phyloP scores from a whole-genome alignment of 2,888 invertebrate species.

The Perithous albicinctus region DNA sequence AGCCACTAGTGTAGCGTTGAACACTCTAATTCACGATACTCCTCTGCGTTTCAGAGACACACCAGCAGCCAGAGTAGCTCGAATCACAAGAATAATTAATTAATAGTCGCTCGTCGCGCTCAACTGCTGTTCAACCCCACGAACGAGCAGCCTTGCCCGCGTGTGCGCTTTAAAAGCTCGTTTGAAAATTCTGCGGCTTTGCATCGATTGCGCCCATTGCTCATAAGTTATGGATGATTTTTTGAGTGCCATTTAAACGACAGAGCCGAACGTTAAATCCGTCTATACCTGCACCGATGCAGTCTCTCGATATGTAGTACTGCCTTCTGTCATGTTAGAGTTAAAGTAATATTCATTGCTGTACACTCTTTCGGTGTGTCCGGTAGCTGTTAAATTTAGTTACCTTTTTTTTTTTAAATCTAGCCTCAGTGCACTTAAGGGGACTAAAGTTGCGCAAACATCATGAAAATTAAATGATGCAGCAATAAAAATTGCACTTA shows the following conservation, averaged over 20 bases:
- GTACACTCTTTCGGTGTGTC: neutral
- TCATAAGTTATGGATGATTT: conserved; percentile 69
- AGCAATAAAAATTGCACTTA: too few relatives aligned
- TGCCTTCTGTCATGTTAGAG: neutral
- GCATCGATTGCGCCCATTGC: conserved; percentile 32
- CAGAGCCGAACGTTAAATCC: conserved; percentile 11
- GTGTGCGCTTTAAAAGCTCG: conserved; percentile 66
- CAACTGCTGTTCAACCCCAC: neutral
- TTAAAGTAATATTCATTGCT: neutral
- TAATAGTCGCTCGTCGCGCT: conserved; percentile 34
- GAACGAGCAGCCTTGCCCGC: neutral
- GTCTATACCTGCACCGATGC: conserved; percentile 21
- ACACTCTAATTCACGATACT: conserved; percentile 11
- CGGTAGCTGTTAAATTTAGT: conserved; percentile 3
- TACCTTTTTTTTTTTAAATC: neutral
- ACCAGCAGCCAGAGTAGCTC: neutral
- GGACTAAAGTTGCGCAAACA: too few relatives aligned
- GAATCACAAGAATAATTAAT: conserved; percentile 64
- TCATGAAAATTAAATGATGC: too few relatives aligned
- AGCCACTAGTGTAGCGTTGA: neutral
- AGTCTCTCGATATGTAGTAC: conserved; percentile 1
- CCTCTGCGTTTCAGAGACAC: neutral
- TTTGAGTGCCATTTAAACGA: conserved; percentile 59
- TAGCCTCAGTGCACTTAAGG: neutral
- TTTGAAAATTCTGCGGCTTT: conserved; percentile 64